Conservation (phyloP, 2,113 vertebrate genomes). For the Etia nguti region DNA sequence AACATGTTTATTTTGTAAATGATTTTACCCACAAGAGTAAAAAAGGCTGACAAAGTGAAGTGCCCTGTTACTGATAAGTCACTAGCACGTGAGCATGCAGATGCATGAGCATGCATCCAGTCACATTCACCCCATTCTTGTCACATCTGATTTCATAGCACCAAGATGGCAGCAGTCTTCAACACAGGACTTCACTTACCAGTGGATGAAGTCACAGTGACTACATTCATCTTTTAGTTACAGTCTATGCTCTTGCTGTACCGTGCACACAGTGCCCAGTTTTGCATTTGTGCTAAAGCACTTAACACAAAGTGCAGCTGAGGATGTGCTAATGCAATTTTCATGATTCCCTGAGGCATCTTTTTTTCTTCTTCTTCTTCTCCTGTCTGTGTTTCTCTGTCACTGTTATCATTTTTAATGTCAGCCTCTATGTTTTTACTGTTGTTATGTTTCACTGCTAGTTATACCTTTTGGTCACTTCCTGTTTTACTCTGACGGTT, state of each 20-base stretch:
- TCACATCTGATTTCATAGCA: background rate
- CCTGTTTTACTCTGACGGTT: background rate
- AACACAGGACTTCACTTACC: fast-evolving
- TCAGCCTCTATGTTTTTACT: background rate
- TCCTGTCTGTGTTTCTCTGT: background rate
- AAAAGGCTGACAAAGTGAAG: background rate
- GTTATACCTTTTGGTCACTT: background rate
- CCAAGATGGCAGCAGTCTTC: background rate
- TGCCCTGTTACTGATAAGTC: background rate
- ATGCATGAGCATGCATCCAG: background rate
- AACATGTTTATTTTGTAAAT: background rate
- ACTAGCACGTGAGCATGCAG: background rate
- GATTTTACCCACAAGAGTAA: background rate
- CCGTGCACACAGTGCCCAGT: background rate
- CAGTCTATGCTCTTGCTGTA: background rate
- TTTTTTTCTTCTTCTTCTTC: background rate
- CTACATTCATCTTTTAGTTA: background rate
- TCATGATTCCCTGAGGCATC: background rate
- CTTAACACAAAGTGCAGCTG: background rate
- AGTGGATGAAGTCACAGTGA: background rate
- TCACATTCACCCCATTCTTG: background rate
- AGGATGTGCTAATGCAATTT: background rate
- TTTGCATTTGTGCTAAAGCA: background rate
- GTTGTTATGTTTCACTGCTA: background rate
- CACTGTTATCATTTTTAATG: background rate